Evolutionary conservation across 2,888 invertebrate genomes (phyloP).

Genomic region (Dendrolimus pini): DNA sequence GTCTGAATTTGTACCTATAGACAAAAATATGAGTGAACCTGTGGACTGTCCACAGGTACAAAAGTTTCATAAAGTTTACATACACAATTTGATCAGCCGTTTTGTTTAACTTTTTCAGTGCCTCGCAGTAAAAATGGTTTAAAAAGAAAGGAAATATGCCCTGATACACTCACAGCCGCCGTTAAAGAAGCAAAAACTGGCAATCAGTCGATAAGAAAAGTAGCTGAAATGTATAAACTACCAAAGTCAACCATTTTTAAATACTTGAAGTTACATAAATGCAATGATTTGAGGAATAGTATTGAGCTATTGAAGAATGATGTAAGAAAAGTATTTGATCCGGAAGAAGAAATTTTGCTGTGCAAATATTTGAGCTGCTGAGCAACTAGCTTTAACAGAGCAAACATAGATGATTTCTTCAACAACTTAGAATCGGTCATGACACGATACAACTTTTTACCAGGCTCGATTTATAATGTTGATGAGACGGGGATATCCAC

Average conservation of each 20-base stretch:
- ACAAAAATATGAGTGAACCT: constrained; percentile 6
- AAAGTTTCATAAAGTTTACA: too few relatives aligned
- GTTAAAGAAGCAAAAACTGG: too few relatives aligned
- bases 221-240: too few relatives aligned
- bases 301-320: constrained; percentile 13
- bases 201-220: too few relatives aligned
- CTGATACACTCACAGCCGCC: constrained; percentile 4
- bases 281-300: constrained; percentile 7
- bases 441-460: constrained; percentile 4
- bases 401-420: constrained; percentile 3
- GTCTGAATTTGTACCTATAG: constrained; percentile 1
- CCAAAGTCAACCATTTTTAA: too few relatives aligned
- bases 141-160: background rate
- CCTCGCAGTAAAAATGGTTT: constrained; percentile 8
- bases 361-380: background rate
- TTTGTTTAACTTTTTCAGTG: constrained; percentile 4
- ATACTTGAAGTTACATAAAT: background rate
- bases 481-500: constrained; percentile 13
- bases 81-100: too few relatives aligned
- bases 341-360: constrained; percentile 14
- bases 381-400: constrained; percentile 12
- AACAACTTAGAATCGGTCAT: constrained; percentile 4
- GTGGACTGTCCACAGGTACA: constrained; percentile 13
- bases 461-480: constrained; percentile 6
- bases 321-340: constrained; percentile 15